Evolutionary conservation across 1,140 invertebrate species (phyloP), one percentile per base, ranked within the genome.

Genomic region (Ostrea denselamellosa): DNA sequence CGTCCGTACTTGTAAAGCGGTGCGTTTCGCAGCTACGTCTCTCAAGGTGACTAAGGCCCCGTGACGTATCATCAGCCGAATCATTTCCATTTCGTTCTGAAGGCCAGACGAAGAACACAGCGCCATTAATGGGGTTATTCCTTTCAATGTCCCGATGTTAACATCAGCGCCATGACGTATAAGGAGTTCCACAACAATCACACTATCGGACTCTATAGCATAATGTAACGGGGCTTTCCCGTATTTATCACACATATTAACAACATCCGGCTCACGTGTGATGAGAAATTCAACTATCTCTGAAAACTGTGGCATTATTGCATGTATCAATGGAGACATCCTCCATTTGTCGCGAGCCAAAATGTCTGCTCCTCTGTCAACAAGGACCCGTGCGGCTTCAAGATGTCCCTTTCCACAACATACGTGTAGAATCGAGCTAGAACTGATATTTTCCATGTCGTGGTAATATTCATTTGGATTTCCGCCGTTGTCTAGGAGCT

Each of bases 281-380:
- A 90, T 58, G 0, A 91, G 83, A 14, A 90, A 62, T n/a, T 91
- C 52, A n/a, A 86, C 87, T 2, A 91, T 81, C 12, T 92, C 90
- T 34, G 81, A 19, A 77, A 87, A 88, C 34, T 90, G 83, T 8
- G 89, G 84, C 19, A 86, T 62, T 5, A 90, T 84, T 44, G 88
- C 87, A 71, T 90, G 91, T 87, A 90, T 89, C 2, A 92, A 68
- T 3, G 91, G 91, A 4, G 91, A 90, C 82, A 90, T 89, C 12
- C 90, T 83, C 91, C 91, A 92, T 83, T 90, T 87, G 71, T 92
- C 91, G 25, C 88, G 34, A 9, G 87, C 83, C 14, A 86, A 83
- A 19, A 92, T 77, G 5, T 84, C 71, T 8, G 91, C 90, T 9
- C 90, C 90, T 56, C 85, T 53, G 12, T 89, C 82, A 9, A 91